Evolutionary conservation across 2,113 vertebrate genomes (phyloP), one percentile per base, ranked within the genome.

Genomic region (Eonycteris spelaea): DNA sequence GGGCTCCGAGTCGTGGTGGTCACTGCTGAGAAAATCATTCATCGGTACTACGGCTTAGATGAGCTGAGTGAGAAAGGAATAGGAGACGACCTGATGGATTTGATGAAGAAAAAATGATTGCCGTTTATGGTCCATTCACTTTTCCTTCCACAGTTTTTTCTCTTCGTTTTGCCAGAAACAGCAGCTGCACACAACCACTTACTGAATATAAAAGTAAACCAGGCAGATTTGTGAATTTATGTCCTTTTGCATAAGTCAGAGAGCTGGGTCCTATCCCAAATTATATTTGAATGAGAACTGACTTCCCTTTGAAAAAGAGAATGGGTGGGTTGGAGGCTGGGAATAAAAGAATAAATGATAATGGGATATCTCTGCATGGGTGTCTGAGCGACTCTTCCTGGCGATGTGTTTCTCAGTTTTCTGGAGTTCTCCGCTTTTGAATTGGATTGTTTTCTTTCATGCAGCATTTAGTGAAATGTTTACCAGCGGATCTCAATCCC

Each of bases 1-100:
- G 99, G 99, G 7, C 97, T 99, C 55, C 98, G 99, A 19, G 98
- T 99, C 85, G 99, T 99, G 88, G 98, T 99, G 16, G 99, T 99
- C 98, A 99, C 99, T 0, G 98, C 98, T 0, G 98, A 99, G 15
- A 90, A 97, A 3, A 95, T 99, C 57, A 7, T 98, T 95, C 99
- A 99, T 74, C 98, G 98, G 83, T 99, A 99, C 98, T 98, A 99
- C 98, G 99, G 99, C 95, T 96, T 99, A 97, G 98, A 99, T 84
- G 98, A 99, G 55, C 98, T 99, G 91, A 98, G 80, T 24, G 97
- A 95, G 21, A 95, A 79, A 0, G 99, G 99, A 48, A 51, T 99
- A 43, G 99, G 98, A 18, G 94, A 98, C 5, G 99, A 99, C 59
- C 98, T 99, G 61, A 97, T 98, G 97, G 98, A 98, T 71, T 94